A percentile compares a stretch with the other conserved stretches of the same genome.
Evolutionary conservation across 2,888 invertebrate genomes (phyloP).

Genomic region (Sicus ferrugineus): DNA sequence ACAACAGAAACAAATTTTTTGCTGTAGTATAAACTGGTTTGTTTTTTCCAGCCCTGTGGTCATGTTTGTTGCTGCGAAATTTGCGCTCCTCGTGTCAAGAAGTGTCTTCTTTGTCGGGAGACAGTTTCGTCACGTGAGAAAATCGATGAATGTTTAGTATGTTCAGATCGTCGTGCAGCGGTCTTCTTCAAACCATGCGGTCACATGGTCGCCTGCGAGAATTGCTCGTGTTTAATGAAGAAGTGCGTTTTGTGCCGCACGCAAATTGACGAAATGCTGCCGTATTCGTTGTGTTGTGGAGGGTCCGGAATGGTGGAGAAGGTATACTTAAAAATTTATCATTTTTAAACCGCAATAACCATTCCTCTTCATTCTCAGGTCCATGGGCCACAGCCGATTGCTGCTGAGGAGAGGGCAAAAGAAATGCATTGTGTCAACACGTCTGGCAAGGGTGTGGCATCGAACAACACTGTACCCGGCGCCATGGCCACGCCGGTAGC

Average conservation of each 20-base stretch:
- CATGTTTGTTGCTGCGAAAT: constrained; percentile 93
- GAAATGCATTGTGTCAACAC: constrained; percentile 58
- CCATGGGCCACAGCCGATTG: constrained; percentile 34
- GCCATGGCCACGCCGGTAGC: constrained; percentile 53
- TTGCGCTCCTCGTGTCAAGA: constrained; percentile 90
- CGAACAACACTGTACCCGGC: constrained; percentile 59
- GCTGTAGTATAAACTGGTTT: not conserved
- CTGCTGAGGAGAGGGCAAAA: constrained; percentile 48
- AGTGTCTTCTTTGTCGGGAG: constrained; percentile 92
- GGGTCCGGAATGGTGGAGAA: constrained; percentile 62
- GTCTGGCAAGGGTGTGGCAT: constrained; percentile 61
- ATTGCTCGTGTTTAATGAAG: constrained; percentile 94
- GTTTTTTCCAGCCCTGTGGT: constrained; percentile 80
- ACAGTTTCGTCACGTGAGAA: constrained; percentile 80
- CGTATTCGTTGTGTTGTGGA: constrained; percentile 70
- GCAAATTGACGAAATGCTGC: constrained; percentile 77
- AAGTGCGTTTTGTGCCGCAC: constrained; percentile 95
- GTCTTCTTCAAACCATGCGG: constrained; percentile 95
- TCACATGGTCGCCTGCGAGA: constrained; percentile 78
- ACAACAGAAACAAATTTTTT: not conserved
- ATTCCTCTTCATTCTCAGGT: constrained; percentile 27
- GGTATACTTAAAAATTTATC: constrained; percentile 42
- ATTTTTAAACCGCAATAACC: not conserved
- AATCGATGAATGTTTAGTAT: constrained; percentile 96
- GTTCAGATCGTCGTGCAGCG: constrained; percentile 91